Evolutionary conservation across 1,140 invertebrate species (phyloP), one percentile per base, ranked within the genome.

Genomic region (Cotesia chilonis): DNA sequence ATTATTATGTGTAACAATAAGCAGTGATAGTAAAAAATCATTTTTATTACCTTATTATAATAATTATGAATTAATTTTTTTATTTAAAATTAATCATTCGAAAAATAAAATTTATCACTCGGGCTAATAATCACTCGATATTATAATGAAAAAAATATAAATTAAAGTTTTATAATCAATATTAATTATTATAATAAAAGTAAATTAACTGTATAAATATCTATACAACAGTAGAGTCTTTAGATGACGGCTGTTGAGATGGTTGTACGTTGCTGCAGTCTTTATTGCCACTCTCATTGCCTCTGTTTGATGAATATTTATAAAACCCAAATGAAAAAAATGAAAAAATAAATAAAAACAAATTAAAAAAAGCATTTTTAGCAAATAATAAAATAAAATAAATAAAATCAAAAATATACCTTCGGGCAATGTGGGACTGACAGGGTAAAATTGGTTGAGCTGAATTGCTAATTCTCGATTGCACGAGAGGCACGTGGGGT

Each of bases 391-490:
- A 41, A 65, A 41, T 1, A 41, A 38, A 10, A 41, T 35, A 41
- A 41, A 65, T 17, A n/a, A 63, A 63, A 63, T 37, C 20, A 28
- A 37, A 38, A 38, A 64, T 37, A 41, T 37, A 41, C 61, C 61
- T 64, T 38, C 36, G 61, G 36, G 12, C 65, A 72, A 66, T 59
- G 14, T 80, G 83, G 38, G 85, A 84, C 57, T 88, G 85, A 78
- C 87, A 89, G 47, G 87, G 84, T 75, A 87, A 12, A 41, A n/a
- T 83, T 38, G 85, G 84, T 74, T 85, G 83, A 38, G 88, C 79
- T 1, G 88, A 86, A 74, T 88, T 85, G 74, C 87, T 86, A 14
- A 88, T 76, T 69, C 83, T 87, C 75, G 85, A 88, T 78, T 89
- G 88, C 68, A 88, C 85, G n/a, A 47, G 4, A 65, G 63, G 63